Percentiles rank a stretch among this genome's conserved stretches.
These are phyloP conservation scores for Spermophilus dauricus DNA, from an alignment of 2,113 vertebrate genomes.

Conservation along the genomic window DNA sequence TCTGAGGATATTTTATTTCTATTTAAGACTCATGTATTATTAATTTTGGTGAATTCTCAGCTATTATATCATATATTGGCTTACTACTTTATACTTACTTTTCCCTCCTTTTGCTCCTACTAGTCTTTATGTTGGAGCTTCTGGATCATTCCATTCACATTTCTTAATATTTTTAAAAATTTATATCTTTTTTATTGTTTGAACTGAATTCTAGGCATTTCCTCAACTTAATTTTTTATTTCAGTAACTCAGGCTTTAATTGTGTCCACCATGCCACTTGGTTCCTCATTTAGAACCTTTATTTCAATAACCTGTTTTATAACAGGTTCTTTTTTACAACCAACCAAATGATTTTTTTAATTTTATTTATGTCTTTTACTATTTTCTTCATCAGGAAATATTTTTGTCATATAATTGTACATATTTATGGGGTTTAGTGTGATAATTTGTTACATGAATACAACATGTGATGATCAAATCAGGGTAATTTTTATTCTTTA, in stretches of 20 bases:
- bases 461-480: neutral
- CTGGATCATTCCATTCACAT: neutral
- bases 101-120: neutral
- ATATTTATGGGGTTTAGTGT: neutral
- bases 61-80: neutral
- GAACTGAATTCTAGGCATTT: neutral
- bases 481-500: neutral
- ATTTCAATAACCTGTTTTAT: neutral
- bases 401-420: neutral
- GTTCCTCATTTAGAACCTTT: neutral
- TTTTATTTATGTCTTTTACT: neutral
- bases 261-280: neutral
- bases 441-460: neutral
- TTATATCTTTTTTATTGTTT: neutral
- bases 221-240: neutral
- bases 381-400: neutral
- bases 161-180: neutral
- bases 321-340: neutral
- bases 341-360: neutral
- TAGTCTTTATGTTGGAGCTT: neutral
- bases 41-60: neutral
- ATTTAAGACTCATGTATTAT: neutral
- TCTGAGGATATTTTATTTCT: neutral
- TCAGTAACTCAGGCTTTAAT: neutral
- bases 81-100: neutral